Percentiles rank a stretch among this genome's conserved stretches.
Evolutionary conservation across 2,888 invertebrate genomes (phyloP).

Genomic region (Aphodius sticticus): DNA sequence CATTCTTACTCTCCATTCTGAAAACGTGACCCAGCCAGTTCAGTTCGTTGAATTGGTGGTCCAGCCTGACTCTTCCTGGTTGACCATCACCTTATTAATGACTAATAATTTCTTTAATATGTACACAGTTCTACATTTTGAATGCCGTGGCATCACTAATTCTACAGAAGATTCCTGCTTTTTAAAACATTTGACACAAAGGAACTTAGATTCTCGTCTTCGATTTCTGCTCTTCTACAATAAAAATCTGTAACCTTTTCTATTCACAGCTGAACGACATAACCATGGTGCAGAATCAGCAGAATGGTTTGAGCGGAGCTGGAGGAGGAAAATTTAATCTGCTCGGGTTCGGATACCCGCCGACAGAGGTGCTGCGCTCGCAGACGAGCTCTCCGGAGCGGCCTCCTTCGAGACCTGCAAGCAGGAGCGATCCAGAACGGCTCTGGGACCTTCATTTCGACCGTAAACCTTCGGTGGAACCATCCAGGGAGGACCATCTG

Average conservation of each 20-base stretch:
- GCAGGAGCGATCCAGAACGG: slow-evolving; percentile 59
- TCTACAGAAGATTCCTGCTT: too few relatives aligned
- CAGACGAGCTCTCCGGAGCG: slow-evolving; percentile 64
- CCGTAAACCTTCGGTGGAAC: slow-evolving; percentile 59
- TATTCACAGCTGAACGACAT: slow-evolving; percentile 78
- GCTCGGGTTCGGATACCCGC: slow-evolving; percentile 78
- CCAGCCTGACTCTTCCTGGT: too few relatives aligned
- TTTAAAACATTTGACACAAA: too few relatives aligned
- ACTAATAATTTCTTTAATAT: too few relatives aligned
- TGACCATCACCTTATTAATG: too few relatives aligned
- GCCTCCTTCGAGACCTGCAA: slow-evolving; percentile 60
- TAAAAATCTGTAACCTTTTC: slow-evolving; percentile 10
- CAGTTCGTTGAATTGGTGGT: too few relatives aligned
- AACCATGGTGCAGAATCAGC: slow-evolving; percentile 78
- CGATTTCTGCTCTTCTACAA: background rate
- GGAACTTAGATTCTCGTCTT: background rate
- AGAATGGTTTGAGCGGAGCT: slow-evolving; percentile 69
- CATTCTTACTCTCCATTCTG: too few relatives aligned
- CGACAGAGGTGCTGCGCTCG: slow-evolving; percentile 62
- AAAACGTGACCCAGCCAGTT: too few relatives aligned
- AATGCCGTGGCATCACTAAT: too few relatives aligned
- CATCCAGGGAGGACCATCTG: slow-evolving; percentile 61
- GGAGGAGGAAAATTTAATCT: slow-evolving; percentile 74
- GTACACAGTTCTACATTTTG: too few relatives aligned
- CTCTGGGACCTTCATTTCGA: slow-evolving; percentile 68